phyloP scores from a whole-genome alignment of 2,113 vertebrate genomes.

The Thamnaconus septentrionalis region DNA sequence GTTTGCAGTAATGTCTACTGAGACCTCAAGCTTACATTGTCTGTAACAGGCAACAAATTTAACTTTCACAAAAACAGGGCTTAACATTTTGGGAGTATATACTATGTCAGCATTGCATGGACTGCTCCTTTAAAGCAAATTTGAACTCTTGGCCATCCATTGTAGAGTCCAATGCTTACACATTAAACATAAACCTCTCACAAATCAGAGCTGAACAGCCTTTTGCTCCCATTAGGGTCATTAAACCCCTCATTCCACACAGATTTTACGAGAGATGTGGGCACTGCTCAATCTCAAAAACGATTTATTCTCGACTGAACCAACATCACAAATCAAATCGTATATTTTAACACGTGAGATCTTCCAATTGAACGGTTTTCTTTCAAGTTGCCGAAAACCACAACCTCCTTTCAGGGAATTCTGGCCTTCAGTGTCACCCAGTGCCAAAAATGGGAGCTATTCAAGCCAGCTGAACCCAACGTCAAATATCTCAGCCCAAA shows the following conservation, averaged over 20 bases:
- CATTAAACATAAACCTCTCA: constrained; percentile 9
- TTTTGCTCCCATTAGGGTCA: constrained; percentile 6
- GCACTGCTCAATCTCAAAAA: constrained; percentile 23
- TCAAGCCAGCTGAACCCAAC: constrained; percentile 45
- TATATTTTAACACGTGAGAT: constrained; percentile 27
- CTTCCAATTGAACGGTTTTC: constrained; percentile 30
- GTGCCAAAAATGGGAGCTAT: constrained; percentile 52
- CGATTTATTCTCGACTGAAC: constrained; percentile 25
- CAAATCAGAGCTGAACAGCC: neutral
- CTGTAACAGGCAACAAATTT: too few relatives aligned
- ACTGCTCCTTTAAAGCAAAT: neutral
- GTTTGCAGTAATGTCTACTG: neutral
- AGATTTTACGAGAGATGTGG: neutral
- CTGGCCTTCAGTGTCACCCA: constrained; percentile 40
- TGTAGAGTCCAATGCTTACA: neutral
- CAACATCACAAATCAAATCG: constrained; percentile 15
- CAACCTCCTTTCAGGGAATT: constrained; percentile 42
- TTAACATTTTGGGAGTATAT: too few relatives aligned
- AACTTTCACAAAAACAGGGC: too few relatives aligned
- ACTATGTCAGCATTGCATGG: too few relatives aligned
- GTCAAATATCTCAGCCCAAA: constrained; percentile 61
- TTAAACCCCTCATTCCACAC: constrained; percentile 6
- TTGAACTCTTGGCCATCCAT: neutral
- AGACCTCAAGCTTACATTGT: too few relatives aligned
- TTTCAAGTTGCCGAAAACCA: constrained; percentile 26